Base-by-base conservation (phyloP, 2,888 invertebrate genomes). In the Pachydiplax longipennis region DNA sequence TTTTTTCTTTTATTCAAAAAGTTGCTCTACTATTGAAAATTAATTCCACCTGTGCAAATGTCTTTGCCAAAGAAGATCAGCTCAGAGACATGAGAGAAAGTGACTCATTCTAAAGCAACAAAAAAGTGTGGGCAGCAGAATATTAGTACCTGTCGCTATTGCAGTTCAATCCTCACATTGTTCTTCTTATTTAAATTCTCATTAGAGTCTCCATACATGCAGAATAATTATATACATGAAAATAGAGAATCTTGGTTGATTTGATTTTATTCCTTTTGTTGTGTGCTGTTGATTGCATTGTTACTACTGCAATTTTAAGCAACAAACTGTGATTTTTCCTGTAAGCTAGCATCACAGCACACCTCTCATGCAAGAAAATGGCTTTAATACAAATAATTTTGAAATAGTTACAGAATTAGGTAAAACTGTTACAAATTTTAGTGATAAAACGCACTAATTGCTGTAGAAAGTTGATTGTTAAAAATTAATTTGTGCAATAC, bases 141-240 rank as follows among this genome's bases (percentile, higher is more conserved):
- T 61, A 87, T 87, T 87, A 87, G 87, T 87, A 87, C 87, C 87
- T 87, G 87, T 87, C 65, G 87, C 87, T 87, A 37, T 87, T 61
- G 87, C 87, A 61, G 8, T 61, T 87, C 61, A 87, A 37, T 37
- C 31, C 40, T 87, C 87, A 87, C 87, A 87, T 35, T 83, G 6
- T n/a, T 58, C 83, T 83, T 61, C 87, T 87, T 0, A 87, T 61
- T 87, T 65, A 22, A 48, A 87, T n/a, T 87, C 87, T 87, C 61
- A 61, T 87, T 87, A 87, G 87, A 87, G 87, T 37, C 83, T 83
- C 58, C 35, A 25, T 87, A 87, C n/a, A 12, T 40, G 87, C 87
- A 87, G 35, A 31, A 87, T 35, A 58, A 87, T 18, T 18, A 37
- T 61, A 37, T n/a, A n/a, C 35, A 37, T 61, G n/a, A 53, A 83